Evolutionary conservation across 1,140 invertebrate genomes (phyloP).

Genomic region (Pentalonia nigronervosa): DNA sequence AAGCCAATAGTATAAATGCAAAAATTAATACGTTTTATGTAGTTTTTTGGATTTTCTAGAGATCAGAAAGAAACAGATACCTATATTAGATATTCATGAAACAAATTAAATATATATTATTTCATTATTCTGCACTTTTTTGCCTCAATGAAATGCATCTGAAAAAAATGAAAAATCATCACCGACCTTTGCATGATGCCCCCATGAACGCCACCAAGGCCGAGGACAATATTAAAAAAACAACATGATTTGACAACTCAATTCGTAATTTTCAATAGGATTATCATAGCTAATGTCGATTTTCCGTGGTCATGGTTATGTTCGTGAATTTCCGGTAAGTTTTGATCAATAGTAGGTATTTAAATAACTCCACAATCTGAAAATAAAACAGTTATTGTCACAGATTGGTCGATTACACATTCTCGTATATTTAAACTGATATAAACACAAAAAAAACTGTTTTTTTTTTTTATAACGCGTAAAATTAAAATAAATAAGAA

Average conservation of each 20-base stretch:
- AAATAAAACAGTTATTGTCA: background rate
- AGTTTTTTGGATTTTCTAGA: too few species aligned
- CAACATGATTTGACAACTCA: slow-evolving; percentile 6
- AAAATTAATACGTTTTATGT: too few species aligned
- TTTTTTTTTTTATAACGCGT: background rate
- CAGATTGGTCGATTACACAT: background rate
- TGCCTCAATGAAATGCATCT: background rate
- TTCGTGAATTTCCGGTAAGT: background rate
- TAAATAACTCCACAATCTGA: background rate
- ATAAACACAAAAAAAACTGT: background rate
- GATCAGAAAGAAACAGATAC: too few species aligned
- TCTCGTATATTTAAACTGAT: background rate
- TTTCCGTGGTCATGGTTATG: slow-evolving; percentile 22
- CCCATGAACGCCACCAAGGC: background rate
- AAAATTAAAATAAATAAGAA: background rate
- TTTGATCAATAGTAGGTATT: background rate
- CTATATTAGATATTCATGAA: background rate
- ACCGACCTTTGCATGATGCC: background rate
- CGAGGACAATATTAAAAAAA: slow-evolving; percentile 19
- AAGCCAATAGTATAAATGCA: too few species aligned
- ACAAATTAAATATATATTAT: background rate
- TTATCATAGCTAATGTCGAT: background rate
- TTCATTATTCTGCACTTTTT: background rate
- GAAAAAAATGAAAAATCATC: background rate
- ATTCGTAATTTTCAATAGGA: slow-evolving; percentile 24